Conservation (phyloP, 2,888 invertebrate genomes). For the Ectemnius lituratus region DNA sequence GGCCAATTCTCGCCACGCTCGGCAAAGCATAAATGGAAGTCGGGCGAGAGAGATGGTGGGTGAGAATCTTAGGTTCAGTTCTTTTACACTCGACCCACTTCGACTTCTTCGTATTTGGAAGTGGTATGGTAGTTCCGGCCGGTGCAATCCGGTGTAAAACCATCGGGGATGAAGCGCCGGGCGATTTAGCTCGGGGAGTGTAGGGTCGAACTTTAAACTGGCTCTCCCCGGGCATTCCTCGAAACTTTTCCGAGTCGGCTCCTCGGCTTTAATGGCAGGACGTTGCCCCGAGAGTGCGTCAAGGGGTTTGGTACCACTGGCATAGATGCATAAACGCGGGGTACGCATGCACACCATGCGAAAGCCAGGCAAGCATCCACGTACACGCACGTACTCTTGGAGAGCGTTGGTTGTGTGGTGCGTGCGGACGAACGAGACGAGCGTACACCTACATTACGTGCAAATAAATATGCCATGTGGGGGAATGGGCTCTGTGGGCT, state of each 20-base stretch:
- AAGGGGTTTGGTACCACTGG: slow-evolving; percentile 77
- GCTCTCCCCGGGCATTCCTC: slow-evolving; percentile 27
- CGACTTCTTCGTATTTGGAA: slow-evolving; percentile 37
- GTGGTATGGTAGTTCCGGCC: slow-evolving; percentile 21
- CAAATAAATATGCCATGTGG: slow-evolving; percentile 76
- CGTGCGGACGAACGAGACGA: slow-evolving; percentile 63
- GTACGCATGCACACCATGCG: slow-evolving; percentile 34
- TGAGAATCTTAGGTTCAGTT: slow-evolving; percentile 18
- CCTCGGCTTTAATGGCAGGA: slow-evolving; percentile 75
- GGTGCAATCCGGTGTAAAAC: slow-evolving; percentile 24
- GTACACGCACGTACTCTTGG: slow-evolving; percentile 26
- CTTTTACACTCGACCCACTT: slow-evolving; percentile 55
- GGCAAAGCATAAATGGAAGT: not conserved
- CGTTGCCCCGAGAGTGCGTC: slow-evolving; percentile 71
- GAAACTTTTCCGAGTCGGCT: slow-evolving; percentile 46
- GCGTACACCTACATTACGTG: slow-evolving; percentile 66
- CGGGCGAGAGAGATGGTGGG: slow-evolving; percentile 1
- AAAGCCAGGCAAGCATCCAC: slow-evolving; percentile 34
- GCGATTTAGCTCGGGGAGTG: slow-evolving; percentile 28
- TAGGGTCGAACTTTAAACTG: slow-evolving; percentile 22
- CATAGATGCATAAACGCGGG: slow-evolving; percentile 74
- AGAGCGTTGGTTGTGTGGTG: slow-evolving; percentile 34
- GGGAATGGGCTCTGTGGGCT: slow-evolving; percentile 43
- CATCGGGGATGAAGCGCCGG: slow-evolving; percentile 9
- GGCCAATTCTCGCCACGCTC: slow-evolving; percentile 7